Conservation (phyloP, 2,113 vertebrate species). For the Mormoops blainvillei region DNA sequence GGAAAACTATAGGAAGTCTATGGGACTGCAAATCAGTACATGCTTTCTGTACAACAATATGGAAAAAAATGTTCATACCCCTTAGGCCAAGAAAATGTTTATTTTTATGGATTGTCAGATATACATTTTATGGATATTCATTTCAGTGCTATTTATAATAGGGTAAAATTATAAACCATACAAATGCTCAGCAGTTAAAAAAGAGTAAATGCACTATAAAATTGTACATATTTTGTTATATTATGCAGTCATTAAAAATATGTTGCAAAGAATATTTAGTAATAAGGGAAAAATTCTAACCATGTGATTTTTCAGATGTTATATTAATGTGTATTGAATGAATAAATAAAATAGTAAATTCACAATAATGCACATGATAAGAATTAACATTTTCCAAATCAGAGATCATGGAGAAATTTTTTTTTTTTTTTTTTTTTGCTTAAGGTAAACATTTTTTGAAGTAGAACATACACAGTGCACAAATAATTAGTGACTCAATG, state of each 20-base stretch:
- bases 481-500: neutral
- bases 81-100: neutral
- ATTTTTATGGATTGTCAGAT: conserved; percentile 39
- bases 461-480: neutral
- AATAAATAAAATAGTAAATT: conserved; percentile 10
- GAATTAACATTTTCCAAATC: neutral
- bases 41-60: neutral
- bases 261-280: conserved; percentile 46
- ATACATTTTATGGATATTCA: conserved; percentile 23
- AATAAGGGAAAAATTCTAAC: neutral
- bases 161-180: conserved; percentile 32
- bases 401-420: neutral
- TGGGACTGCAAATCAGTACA: neutral
- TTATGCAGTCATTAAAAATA: conserved; percentile 51
- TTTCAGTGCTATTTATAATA: conserved; percentile 45
- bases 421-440: conserved; percentile 5
- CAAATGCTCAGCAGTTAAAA: conserved; percentile 25
- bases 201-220: conserved; percentile 42
- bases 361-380: neutral
- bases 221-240: conserved; percentile 19
- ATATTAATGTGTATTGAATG: conserved; percentile 7
- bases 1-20: neutral
- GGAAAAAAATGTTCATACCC: neutral
- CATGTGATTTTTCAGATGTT: conserved; percentile 16
- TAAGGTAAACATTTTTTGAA: conserved; percentile 18